Base-by-base conservation (phyloP, 2,797 vertebrate species). In the Oceanodroma leucorhoa region DNA sequence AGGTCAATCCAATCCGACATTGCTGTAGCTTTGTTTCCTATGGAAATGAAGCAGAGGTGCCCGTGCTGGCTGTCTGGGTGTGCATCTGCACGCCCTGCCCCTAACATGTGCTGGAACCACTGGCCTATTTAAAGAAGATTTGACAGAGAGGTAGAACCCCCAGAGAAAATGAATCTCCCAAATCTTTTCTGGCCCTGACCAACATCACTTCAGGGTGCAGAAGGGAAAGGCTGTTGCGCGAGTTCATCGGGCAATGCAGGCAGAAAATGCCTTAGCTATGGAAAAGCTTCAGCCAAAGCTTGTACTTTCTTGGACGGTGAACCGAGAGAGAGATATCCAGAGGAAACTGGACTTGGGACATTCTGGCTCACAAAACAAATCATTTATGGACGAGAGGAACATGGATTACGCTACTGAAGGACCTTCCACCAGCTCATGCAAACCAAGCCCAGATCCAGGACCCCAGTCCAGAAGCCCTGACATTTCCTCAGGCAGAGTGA, bases 1-100 rank as follows among this genome's bases (percentile, higher is more conserved):
- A 72, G 86, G 54, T 64, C 67, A 71, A 10, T 26, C 36, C 72
- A 36, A n/a, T 27, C 40, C 0, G 0, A 15, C 30, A 6, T 3
- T 16, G 60, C 64, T 14, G 32, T 1, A 41, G 62, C 40, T 92
- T 77, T 79, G 30, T 62, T 73, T 84, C 51, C 78, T 40, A 6
- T 58, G 55, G 81, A 79, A 89, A 60, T 10, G n/a, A 53, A 8
- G 38, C 69, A 58, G 15, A 84, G 62, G 41, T 82, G 81, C 43
- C 75, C 0, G 0, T 54, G 64, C 55, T 46, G 70, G 53, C 75
- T 58, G 65, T 12, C 41, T 38, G 3, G 4, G 23, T 17, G 41
- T 45, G 26, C 34, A 61, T 15, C 61, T 83, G 51, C 34, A 6
- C 6, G 23, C 43, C 34, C 48, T 27, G 23, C 26, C 38, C 15